phyloP scores from a whole-genome alignment of 2,888 invertebrate species.

The Cheilosia urbana region DNA sequence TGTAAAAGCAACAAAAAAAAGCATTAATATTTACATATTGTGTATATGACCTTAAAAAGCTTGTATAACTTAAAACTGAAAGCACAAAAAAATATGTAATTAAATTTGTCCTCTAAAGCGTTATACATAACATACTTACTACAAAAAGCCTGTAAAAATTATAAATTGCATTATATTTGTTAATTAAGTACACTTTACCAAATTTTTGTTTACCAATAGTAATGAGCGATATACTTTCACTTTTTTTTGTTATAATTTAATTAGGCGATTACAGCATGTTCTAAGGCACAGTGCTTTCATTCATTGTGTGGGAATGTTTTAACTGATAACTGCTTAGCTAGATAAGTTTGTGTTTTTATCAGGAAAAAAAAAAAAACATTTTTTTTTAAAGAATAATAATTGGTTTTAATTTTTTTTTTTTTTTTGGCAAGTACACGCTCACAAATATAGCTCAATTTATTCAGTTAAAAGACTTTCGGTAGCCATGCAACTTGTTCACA shows the following conservation, averaged over 20 bases:
- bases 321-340: slow-evolving; percentile 59
- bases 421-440: slow-evolving; percentile 58
- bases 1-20: slow-evolving; percentile 59
- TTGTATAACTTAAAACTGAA: slow-evolving; percentile 27
- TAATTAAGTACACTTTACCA: slow-evolving; percentile 44
- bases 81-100: slow-evolving; percentile 22
- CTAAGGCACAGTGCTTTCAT: slow-evolving; percentile 47
- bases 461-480: slow-evolving; percentile 41
- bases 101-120: slow-evolving; percentile 54
- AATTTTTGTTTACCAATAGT: slow-evolving; percentile 44
- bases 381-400: slow-evolving; percentile 43
- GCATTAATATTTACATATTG: slow-evolving; percentile 50
- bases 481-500: slow-evolving; percentile 73
- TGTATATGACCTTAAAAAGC: slow-evolving; percentile 20
- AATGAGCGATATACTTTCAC: not conserved
- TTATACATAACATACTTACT: slow-evolving; percentile 80
- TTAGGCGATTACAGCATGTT: slow-evolving; percentile 32
- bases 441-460: slow-evolving; percentile 57
- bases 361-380: slow-evolving; percentile 65
- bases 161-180: slow-evolving; percentile 67
- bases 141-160: slow-evolving; percentile 81
- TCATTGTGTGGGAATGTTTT: slow-evolving; percentile 55
- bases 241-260: slow-evolving; percentile 7
- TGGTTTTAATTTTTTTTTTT: slow-evolving; percentile 20
- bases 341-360: slow-evolving; percentile 38